Evolutionary conservation across 2,113 vertebrate species (phyloP), one percentile per base, ranked within the genome.

Genomic region (Bos indicus): DNA sequence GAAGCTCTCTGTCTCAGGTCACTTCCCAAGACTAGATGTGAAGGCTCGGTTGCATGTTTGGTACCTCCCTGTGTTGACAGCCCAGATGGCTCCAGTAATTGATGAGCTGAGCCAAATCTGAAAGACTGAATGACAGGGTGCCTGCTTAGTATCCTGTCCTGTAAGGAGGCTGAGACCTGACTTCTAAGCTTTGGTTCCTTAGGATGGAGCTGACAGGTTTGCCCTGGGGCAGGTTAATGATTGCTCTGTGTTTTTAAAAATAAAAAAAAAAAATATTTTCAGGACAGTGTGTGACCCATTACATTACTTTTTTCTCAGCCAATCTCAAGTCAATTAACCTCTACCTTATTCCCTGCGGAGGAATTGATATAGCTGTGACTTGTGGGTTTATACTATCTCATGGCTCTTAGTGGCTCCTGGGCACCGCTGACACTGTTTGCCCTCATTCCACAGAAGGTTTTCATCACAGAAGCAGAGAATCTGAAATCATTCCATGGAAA

Each of bases 21-120:
- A n/a, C 19, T 21, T 90, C 11, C 28, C 17, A 11, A 33, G 2
- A 12, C 19, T 33, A 59, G 80, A 51, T 0, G 4, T 16, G 30
- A 46, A 36, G 74, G 43, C 40, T 62, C 40, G 71, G 10, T 4
- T 59, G 16, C 3, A 3, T 19, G 15, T 26, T 23, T 17, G 16
- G 40, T 16, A 11, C 9, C 28, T 71, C 36, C 9, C 15, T 19
- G 67, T 13, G 52, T 51, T 28, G 11, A n/a, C 2, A 12, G 14
- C 25, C 2, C 6, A 30, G 62, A 46, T 7, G 7, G 16, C 28
- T 30, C 25, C 0, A 0, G 17, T 40, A 14, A 59, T 28, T 0
- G 2, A 67, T 16, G 26, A 64, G 46, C 33, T 28, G 59, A 96
- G 6, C 16, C 1, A 15, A 57, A 46, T 80, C 59, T 74, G 28